Evolutionary conservation across 2,797 vertebrate species (phyloP), one percentile per base, ranked within the genome.

Genomic region (Sebastes flavidus): DNA sequence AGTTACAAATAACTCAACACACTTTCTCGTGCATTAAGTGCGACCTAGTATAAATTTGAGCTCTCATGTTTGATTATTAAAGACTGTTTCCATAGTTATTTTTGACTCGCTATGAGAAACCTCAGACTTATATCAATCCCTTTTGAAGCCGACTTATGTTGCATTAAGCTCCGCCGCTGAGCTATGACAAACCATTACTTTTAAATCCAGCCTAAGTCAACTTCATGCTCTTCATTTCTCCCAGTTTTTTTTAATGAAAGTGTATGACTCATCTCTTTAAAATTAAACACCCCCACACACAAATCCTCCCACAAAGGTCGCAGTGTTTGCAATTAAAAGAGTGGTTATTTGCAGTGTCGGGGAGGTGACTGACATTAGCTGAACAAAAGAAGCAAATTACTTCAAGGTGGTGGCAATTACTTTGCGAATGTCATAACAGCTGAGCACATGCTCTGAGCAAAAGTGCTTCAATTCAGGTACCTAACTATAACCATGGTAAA

Each of bases 251-350:
- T 49, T 58, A 2, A 72, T 62, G 75, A 75, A 29, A 4, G 9
- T 73, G 25, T 62, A n/a, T 89, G 86, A 89, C 68, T 87, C 72
- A 89, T 84, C 42, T 58, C 54, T 83, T 81, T 81, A 24, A 88
- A 89, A 85, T 86, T 72, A 86, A 85, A 81, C 79, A 66, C 65
- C 78, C 62, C 22, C 78, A 59, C 69, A 87, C 32, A 46, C 32
- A 88, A 83, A 80, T 87, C 74, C 81, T 65, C 30, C 74, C 27
- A 79, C 80, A 76, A 74, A 87, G 85, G 78, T 84, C 0, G 7
- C 38, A 62, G 68, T 78, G 71, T 89, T 84, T 77, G 72, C 75
- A 84, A 80, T 86, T 82, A 88, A 78, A 78, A 81, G 56, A 78
- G 11, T 30, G 20, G 54, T 70, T 80, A 80, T 88, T 83, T 83